Base-by-base conservation (phyloP, 1,140 invertebrate genomes). In the Camponotus pennsylvanicus region DNA sequence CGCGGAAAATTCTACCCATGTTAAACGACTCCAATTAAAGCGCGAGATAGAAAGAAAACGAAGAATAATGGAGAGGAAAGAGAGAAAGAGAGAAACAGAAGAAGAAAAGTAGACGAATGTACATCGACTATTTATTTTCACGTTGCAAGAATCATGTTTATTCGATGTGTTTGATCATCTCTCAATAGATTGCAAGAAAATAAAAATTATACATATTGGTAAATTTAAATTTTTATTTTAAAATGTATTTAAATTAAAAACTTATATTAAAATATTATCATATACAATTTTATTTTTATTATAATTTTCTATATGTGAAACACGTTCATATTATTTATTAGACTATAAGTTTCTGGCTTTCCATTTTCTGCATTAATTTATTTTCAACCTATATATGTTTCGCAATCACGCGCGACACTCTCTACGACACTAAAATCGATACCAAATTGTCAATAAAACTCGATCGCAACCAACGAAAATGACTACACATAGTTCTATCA, bases 1-100 rank as follows among this genome's bases (percentile, higher is more conserved):
- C 79, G 32, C 32, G 55, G 63, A 37, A 13, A 83, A 18, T 55
- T 32, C n/a, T n/a, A 86, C 77, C 73, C 75, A 67, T 76, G 40
- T 57, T 88, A 79, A 88, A 89, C 59, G 89, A 78, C 42, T 63
- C 42, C 64, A 89, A 91, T 90, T 88, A 89, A 83, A 86, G 77
- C 71, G 34, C 45, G 21, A 82, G 71, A 88, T 64, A 80, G 21
- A 82, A 75, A 84, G 52, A 84, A 85, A 42, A 63, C 70, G 71
- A 79, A 79, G 88, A 61, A 85, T 49, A 49, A 49, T 49, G 87
- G 52, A 85, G 13, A 13, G 7, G 40, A 42, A 7, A 8, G 7
- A 82, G 64, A 59, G 42, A 86, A 40, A 77, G 70, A 70, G 80
- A 88, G 3, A 45, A 3, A 13, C 0, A 64, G 49, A 59, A 73